Evolutionary conservation across 2,888 invertebrate genomes (phyloP), one percentile per base, ranked within the genome.

Genomic region (Cerastis rubricosa): DNA sequence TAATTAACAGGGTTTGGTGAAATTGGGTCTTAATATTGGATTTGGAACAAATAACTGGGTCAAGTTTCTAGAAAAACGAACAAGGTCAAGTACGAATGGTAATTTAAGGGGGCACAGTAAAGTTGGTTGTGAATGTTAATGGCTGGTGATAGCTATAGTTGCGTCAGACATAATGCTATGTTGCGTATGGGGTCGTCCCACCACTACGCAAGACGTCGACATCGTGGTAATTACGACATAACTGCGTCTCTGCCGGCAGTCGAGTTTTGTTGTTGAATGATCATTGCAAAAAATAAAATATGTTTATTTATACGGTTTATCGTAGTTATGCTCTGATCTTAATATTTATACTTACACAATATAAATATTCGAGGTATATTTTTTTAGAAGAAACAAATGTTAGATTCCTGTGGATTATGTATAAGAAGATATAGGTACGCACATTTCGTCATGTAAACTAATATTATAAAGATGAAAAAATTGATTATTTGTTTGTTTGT

Each of bases 151-250:
- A 64, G 43, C 40, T n/a, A 14, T n/a, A 35, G 81, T 86, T 87
- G 81, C 86, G 66, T 78, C 88, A 78, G 43, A 65, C 43, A 80
- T 76, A 72, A 76, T 72, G 76, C 3, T 68, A 43, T 66, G 81
- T 87, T 87, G 78, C 86, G 88, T 76, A 81, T 80, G 75, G 83
- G 74, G 66, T 78, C 78, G 85, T 79, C 69, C 73, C 71, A 78
- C 68, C 57, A 69, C 77, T 63, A 69, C 71, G 76, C 68, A 51
- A 69, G 72, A 61, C 74, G 77, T 69, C 87, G 74, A 65, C 66
- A 67, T 81, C 69, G 69, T 73, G 49, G 61, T 70, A 65, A 68
- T 86, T 86, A 78, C 86, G 66, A 78, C 85, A 87, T 63, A 17
- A 67, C 25, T 74, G 73, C 47, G 63, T 49, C 29, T 71, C 47